Percentiles rank a stretch among this genome's conserved stretches.
These are phyloP conservation scores for Gymnosoma rotundatum DNA, from an alignment of 2,888 invertebrate species.

Conservation along the genomic window DNA sequence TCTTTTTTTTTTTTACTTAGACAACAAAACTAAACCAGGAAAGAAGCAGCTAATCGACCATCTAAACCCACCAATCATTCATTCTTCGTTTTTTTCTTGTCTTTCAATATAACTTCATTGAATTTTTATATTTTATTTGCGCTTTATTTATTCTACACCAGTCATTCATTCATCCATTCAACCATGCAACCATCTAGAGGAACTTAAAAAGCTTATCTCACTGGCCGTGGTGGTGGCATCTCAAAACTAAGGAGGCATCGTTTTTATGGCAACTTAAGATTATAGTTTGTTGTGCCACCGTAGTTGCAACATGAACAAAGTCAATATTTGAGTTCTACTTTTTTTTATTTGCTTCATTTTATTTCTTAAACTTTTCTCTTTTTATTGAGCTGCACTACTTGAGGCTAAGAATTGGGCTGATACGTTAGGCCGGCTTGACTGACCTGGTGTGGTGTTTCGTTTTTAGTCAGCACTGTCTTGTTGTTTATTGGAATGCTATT, in stretches of 20 bases:
- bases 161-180: constrained; percentile 10
- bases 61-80: constrained; percentile 30
- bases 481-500: constrained; percentile 42
- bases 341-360: constrained; percentile 10
- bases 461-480: background rate
- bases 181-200: constrained; percentile 37
- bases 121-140: constrained; percentile 31
- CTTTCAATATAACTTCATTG: constrained; percentile 19
- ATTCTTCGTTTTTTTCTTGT: constrained; percentile 24
- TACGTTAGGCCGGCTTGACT: background rate
- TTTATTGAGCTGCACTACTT: constrained; percentile 28
- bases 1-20: constrained; percentile 32
- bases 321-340: constrained; percentile 68
- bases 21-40: constrained; percentile 15
- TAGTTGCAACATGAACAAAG: constrained; percentile 64
- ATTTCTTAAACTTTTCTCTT: constrained; percentile 35
- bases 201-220: constrained; percentile 57
- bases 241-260: constrained; percentile 32
- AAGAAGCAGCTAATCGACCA: constrained; percentile 20
- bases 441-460: constrained; percentile 33
- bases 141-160: constrained; percentile 43
- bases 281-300: constrained; percentile 55
- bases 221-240: constrained; percentile 45
- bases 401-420: background rate
- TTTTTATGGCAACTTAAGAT: constrained; percentile 60